These are phyloP conservation scores for Heliconius hewitsoni DNA, from an alignment of 1,140 invertebrate genomes.

Conservation along the genomic window DNA sequence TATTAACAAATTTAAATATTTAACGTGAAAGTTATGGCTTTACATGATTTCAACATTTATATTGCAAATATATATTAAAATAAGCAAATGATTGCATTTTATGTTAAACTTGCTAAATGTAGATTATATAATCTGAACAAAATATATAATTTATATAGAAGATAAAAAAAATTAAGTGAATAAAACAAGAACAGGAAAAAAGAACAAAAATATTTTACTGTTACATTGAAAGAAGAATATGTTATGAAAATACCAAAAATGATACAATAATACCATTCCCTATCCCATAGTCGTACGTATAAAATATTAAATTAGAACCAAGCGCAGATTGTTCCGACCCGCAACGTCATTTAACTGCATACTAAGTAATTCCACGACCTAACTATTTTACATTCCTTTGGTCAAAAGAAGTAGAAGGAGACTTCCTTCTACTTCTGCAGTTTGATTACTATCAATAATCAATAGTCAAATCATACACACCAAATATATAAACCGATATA, in stretches of 20 bases:
- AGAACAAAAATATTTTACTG: neutral
- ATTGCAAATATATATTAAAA: neutral
- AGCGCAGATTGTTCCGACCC: neutral
- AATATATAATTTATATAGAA: neutral
- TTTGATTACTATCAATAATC: neutral
- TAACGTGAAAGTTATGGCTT: neutral
- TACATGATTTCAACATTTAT: neutral
- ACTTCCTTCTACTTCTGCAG: neutral
- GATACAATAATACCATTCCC: no score
- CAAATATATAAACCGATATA: slow-evolving; percentile 22
- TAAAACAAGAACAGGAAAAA: neutral
- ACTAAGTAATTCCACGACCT: neutral
- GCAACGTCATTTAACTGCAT: neutral
- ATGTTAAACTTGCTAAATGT: neutral
- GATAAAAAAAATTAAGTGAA: no score
- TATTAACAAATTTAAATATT: neutral
- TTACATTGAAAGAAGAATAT: neutral
- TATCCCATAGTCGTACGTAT: neutral
- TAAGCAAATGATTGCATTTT: neutral
- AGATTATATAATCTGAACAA: neutral
- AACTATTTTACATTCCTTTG: neutral
- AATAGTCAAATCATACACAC: slow-evolving; percentile 11
- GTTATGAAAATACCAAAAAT: no score
- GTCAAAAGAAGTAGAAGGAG: neutral
- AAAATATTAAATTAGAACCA: neutral